Evolutionary conservation across 1,140 invertebrate species (phyloP).

Genomic region (Eciton burchellii): DNA sequence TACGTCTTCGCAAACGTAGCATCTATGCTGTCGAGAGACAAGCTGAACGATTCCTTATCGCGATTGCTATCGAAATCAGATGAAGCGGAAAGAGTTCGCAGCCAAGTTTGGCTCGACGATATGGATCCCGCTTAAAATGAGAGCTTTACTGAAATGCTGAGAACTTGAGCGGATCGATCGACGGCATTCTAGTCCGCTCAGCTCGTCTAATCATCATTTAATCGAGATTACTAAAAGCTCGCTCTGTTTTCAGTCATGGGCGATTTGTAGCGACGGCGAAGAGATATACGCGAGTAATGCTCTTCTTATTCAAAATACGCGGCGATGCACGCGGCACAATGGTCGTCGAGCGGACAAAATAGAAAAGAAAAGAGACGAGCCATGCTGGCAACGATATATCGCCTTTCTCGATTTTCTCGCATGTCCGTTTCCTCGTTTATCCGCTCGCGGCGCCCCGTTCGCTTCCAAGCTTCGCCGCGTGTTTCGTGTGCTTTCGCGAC

Average conservation of each 20-base stretch:
- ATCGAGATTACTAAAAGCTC: neutral
- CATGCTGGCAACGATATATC: too few species aligned
- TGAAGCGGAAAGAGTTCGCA: too few species aligned
- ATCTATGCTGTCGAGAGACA: neutral
- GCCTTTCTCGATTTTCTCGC: neutral
- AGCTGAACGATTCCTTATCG: too few species aligned
- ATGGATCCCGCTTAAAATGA: too few species aligned
- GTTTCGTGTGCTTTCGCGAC: slow-evolving; percentile 5
- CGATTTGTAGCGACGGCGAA: neutral
- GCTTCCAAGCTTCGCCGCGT: slow-evolving; percentile 32
- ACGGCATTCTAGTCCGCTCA: too few species aligned
- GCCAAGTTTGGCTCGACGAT: too few species aligned
- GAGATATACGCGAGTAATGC: neutral
- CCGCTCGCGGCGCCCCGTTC: neutral
- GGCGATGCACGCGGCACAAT: slow-evolving; percentile 14
- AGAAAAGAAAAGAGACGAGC: too few species aligned
- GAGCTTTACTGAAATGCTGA: too few species aligned
- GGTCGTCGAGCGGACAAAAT: too few species aligned
- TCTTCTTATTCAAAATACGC: slow-evolving; percentile 54
- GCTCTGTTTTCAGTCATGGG: neutral
- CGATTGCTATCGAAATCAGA: too few species aligned
- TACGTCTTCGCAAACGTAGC: slow-evolving; percentile 2
- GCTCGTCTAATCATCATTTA: too few species aligned
- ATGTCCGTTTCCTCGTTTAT: neutral
- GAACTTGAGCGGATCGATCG: too few species aligned